These are phyloP conservation scores for Leucosticte australis DNA, from an alignment of 2,113 vertebrate genomes.

Conservation along the genomic window DNA sequence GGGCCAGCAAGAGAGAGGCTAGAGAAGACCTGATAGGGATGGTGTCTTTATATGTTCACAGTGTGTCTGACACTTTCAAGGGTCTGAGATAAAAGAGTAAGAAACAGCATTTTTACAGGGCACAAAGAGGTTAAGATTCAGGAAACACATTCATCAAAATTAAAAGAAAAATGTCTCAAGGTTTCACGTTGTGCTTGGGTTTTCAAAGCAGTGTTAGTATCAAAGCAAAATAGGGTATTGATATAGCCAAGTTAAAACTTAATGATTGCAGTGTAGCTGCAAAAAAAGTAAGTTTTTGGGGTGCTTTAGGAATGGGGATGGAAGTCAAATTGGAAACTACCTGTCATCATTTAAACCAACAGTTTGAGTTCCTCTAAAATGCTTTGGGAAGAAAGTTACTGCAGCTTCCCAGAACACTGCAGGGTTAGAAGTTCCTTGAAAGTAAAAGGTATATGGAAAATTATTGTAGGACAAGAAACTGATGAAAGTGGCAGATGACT, in stretches of 20 bases:
- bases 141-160: background rate
- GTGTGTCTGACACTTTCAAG: background rate
- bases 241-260: background rate
- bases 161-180: background rate
- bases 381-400: background rate
- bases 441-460: background rate
- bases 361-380: background rate
- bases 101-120: background rate
- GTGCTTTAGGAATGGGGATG: background rate
- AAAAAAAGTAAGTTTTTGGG: background rate
- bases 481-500: background rate
- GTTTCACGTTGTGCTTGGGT: background rate
- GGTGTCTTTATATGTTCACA: background rate
- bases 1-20: background rate
- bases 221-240: rapidly evolving
- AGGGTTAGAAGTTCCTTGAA: background rate
- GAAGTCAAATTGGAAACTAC: background rate
- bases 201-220: background rate
- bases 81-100: background rate
- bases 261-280: background rate
- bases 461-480: background rate
- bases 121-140: background rate
- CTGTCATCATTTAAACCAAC: background rate
- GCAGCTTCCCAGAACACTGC: no score
- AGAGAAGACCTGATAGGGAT: background rate